phyloP scores from a whole-genome alignment of 2,113 vertebrate genomes.

The Paracanthobrama guichenoti region DNA sequence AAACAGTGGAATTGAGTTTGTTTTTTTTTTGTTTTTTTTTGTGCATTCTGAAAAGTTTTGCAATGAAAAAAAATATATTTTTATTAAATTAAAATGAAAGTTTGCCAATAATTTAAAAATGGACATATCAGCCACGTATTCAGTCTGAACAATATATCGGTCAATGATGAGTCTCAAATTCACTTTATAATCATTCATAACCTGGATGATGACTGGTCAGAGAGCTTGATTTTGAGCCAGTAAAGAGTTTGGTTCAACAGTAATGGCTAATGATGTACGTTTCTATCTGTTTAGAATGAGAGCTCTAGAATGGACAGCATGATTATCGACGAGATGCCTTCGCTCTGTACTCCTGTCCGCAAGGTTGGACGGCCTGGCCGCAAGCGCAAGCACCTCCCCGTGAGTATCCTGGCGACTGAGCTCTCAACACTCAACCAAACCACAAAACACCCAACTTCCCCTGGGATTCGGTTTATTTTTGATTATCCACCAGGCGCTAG shows the following conservation, averaged over 20 bases:
- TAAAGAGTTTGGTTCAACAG: neutral
- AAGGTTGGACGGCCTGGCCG: constrained; percentile 85
- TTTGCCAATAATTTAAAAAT: neutral
- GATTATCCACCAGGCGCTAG: constrained; percentile 11
- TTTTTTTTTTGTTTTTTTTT: neutral
- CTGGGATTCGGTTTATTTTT: constrained; percentile 14
- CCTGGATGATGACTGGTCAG: neutral
- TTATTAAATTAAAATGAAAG: no score
- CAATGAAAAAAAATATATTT: neutral
- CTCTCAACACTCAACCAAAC: constrained; percentile 19
- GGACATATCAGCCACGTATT: neutral
- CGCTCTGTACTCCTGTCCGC: constrained; percentile 76
- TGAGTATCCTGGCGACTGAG: constrained; percentile 73
- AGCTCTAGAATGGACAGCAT: constrained; percentile 76
- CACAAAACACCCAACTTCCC: constrained; percentile 21
- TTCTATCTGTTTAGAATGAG: constrained; percentile 76
- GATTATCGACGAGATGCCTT: constrained; percentile 81
- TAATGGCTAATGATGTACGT: neutral
- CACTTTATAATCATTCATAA: neutral
- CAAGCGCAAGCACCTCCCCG: constrained; percentile 86
- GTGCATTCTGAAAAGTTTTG: neutral
- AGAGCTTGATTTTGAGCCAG: neutral
- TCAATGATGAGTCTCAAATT: neutral
- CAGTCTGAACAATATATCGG: neutral
- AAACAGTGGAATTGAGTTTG: no score